Conservation (phyloP, 2,888 invertebrate genomes). For the Drosophila niveifrons region DNA sequence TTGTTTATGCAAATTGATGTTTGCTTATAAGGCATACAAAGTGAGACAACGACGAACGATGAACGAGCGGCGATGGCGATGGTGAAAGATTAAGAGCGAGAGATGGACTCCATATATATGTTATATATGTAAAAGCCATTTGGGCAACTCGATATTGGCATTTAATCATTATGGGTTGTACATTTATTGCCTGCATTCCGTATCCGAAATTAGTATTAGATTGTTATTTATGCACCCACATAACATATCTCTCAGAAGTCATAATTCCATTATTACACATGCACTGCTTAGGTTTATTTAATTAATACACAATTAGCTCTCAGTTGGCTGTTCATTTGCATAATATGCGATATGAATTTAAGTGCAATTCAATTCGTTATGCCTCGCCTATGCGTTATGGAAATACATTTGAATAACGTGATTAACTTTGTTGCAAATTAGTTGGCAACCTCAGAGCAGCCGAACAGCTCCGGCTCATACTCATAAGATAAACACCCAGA, state of each 20-base stretch:
- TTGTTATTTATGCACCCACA: constrained; percentile 12
- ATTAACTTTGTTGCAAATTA: constrained; percentile 71
- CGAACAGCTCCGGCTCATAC: constrained; percentile 4
- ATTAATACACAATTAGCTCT: constrained; percentile 76
- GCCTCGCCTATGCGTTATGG: background rate
- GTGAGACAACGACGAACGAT: background rate
- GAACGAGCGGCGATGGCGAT: background rate
- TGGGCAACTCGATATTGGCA: constrained; percentile 33
- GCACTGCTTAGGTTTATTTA: constrained; percentile 58
- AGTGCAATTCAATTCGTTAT: constrained; percentile 51
- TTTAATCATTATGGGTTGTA: constrained; percentile 32
- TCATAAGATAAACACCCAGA: constrained; percentile 36
- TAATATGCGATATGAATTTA: constrained; percentile 62
- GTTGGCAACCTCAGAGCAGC: constrained; percentile 46
- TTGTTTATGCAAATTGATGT: constrained; percentile 76
- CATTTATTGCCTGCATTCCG: constrained; percentile 61
- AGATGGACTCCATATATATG: background rate
- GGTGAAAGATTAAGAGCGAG: background rate
- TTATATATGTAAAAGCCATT: constrained; percentile 10
- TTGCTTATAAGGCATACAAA: constrained; percentile 55
- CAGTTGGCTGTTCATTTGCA: constrained; percentile 61
- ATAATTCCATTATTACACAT: constrained; percentile 59
- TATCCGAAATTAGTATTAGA: constrained; percentile 30
- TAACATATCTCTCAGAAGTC: constrained; percentile 6
- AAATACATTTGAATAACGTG: constrained; percentile 64